Percentiles rank a stretch among this genome's conserved stretches.
Evolutionary conservation across 2,888 invertebrate genomes (phyloP).

Genomic region (Timema cristinae): DNA sequence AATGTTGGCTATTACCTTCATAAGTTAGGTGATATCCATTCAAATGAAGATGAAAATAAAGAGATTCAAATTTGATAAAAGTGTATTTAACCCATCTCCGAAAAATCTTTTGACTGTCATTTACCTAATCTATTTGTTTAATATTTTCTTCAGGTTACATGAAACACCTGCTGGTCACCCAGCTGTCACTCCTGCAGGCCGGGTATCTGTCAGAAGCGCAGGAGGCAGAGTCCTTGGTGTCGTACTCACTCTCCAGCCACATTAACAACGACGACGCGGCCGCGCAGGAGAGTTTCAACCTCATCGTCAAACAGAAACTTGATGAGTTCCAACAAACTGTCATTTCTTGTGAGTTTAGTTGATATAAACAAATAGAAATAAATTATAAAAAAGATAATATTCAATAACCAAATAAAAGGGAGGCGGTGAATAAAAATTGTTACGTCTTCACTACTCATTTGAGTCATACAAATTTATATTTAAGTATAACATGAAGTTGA

Average conservation of each 20-base stretch:
- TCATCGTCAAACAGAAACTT: slow-evolving; percentile 16
- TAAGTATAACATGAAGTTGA: no score
- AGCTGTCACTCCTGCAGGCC: slow-evolving; percentile 65
- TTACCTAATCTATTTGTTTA: slow-evolving; percentile 35
- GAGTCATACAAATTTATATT: no score
- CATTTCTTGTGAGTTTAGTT: no score
- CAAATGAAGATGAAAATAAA: neutral
- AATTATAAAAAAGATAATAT: no score
- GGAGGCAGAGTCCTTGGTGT: slow-evolving; percentile 52
- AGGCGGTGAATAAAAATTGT: no score
- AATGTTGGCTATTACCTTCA: no score
- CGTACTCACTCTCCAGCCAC: neutral
- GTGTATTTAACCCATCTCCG: neutral
- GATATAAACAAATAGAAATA: no score
- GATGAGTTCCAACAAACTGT: slow-evolving; percentile 5
- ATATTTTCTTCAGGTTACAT: slow-evolving; percentile 34
- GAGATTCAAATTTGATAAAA: neutral
- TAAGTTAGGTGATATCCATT: no score
- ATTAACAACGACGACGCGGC: neutral
- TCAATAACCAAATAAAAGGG: no score
- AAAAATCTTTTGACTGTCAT: slow-evolving; percentile 42
- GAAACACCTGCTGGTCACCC: slow-evolving; percentile 60
- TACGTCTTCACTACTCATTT: no score
- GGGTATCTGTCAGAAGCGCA: slow-evolving; percentile 71
- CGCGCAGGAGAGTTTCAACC: neutral